A percentile compares a stretch with the other conserved stretches of the same genome.
Conservation (phyloP, 2,797 vertebrate species). For the Acipenser ruthenus region DNA sequence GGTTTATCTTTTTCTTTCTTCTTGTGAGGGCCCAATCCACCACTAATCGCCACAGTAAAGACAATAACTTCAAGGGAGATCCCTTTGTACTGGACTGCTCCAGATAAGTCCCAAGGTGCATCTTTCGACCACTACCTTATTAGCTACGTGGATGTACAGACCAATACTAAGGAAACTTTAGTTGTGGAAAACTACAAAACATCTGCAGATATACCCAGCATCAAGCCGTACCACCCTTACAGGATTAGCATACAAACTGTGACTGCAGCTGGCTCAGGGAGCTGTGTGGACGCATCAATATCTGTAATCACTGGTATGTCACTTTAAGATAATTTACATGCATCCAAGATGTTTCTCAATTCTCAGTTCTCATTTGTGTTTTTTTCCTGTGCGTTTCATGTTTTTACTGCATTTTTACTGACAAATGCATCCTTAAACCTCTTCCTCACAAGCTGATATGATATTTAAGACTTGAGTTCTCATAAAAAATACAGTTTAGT, state of each 20-base stretch:
- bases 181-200: constrained; percentile 46
- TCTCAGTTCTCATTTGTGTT: not conserved
- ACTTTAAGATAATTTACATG: not conserved
- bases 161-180: constrained; percentile 36
- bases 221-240: constrained; percentile 60
- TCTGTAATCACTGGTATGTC: constrained; percentile 66
- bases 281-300: constrained; percentile 50
- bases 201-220: constrained; percentile 44
- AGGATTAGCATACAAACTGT: constrained; percentile 59
- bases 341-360: not conserved
- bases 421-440: too few relatives aligned
- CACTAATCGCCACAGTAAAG: constrained; percentile 50
- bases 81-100: constrained; percentile 57
- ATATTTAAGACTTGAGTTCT: too few relatives aligned
- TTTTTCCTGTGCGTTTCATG: not conserved
- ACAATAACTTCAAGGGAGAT: constrained; percentile 57
- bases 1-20: not conserved
- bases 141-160: constrained; percentile 51
- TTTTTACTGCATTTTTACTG: too few relatives aligned
- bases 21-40: constrained; percentile 59
- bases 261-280: constrained; percentile 57
- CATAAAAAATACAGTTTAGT: too few relatives aligned
- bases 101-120: constrained; percentile 27
- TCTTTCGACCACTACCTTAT: constrained; percentile 58
- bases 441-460: too few relatives aligned